Percentiles rank a stretch among this genome's conserved stretches.
These are phyloP conservation scores for Aplysia californica DNA, from an alignment of 1,140 invertebrate genomes.

Conservation along the genomic window DNA sequence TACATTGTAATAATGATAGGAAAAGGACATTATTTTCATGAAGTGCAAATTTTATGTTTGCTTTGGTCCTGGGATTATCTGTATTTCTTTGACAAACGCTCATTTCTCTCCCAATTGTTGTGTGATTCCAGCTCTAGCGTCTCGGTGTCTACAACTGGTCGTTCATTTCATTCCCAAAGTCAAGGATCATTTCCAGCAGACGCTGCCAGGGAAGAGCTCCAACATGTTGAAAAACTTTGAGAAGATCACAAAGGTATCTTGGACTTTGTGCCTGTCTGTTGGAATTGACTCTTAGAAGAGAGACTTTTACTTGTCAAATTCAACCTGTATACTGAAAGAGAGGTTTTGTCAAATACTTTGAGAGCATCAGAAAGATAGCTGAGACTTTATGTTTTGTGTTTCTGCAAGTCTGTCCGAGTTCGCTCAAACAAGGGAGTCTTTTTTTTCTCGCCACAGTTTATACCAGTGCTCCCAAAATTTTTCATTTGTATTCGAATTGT, in stretches of 20 bases:
- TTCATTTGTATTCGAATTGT: no score
- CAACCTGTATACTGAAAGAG: neutral
- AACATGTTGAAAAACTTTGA: slow-evolving; percentile 71
- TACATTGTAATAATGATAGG: no score
- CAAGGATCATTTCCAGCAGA: slow-evolving; percentile 67
- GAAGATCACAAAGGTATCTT: slow-evolving; percentile 66
- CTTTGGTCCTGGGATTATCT: no score
- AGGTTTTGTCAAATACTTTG: neutral
- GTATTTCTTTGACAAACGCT: no score
- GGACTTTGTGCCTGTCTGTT: neutral
- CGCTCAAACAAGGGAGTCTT: no score
- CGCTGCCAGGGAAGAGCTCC: slow-evolving; percentile 65
- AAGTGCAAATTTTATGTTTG: no score
- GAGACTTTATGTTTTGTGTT: neutral
- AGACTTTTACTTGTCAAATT: neutral
- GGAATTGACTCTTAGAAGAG: neutral
- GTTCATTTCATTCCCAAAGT: slow-evolving; percentile 70
- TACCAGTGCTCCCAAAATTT: no score
- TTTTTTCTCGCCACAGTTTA: no score
- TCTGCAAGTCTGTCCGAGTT: no score
- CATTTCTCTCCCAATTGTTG: no score
- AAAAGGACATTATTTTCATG: no score
- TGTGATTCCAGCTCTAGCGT: slow-evolving; percentile 87
- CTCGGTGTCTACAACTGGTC: slow-evolving; percentile 83
- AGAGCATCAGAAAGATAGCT: neutral